Base-by-base conservation (phyloP, 1,140 invertebrate genomes). In the Stegodyphus dumicola region DNA sequence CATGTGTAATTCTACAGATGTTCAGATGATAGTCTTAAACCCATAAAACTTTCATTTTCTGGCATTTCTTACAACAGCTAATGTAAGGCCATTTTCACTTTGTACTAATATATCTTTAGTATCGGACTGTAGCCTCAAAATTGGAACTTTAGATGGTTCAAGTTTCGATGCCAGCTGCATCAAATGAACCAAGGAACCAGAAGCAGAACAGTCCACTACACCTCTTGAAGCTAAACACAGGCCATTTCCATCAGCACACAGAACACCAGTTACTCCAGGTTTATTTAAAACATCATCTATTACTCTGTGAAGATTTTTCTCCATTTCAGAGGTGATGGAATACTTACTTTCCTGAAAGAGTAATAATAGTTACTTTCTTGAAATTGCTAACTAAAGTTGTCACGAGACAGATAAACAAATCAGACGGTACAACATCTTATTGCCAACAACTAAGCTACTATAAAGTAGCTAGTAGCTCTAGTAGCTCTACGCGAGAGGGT, bases 231-330 rank as follows among this genome's bases (percentile, higher is more conserved):
- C 80, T 10, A 84, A 49, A 56, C 80, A 84, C 6, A 84, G 60
- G n/a, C 80, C 80, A 60, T 84, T 84, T 69, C 65, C 73, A 67
- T 84, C 80, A 9, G 80, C 80, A 69, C 80, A 84, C 13, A 84
- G 73, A n/a, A 76, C 80, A 33, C 80, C 80, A 65, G 71, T 84
- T 4, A 84, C 80, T 15, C 73, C 60, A 13, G 71, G 80, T 66
- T 84, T 84, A n/a, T 17, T 84, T 60, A 84, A 15, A 7, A 76
- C 64, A 54, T 84, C 73, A 33, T 84, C 80, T 33, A 84, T 17
- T 11, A 76, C 80, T 67, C 67, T 75, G 13, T 84, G 71, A 33
- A 84, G 80, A 76, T 76, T 84, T 6, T 84, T 84, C 56, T 84
- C 80, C 80, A 84, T 84, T 67, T 33, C 33, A 33, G 33, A 33